A percentile compares a stretch with the other conserved stretches of the same genome.
phyloP scores from a whole-genome alignment of 2,797 vertebrate genomes.

The Falco peregrinus region DNA sequence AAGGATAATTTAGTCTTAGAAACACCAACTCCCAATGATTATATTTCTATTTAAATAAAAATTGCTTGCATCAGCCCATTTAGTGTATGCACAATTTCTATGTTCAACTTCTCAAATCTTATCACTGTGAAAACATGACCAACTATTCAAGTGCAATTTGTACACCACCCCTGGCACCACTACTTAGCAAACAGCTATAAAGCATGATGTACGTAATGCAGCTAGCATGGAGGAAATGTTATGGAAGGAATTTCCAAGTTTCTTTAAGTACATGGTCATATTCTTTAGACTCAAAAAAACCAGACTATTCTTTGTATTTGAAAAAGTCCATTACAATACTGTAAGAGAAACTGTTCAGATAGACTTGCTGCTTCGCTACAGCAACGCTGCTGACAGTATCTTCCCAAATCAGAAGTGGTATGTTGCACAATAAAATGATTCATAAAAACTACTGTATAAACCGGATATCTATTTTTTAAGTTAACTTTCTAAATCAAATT shows the following conservation, averaged over 20 bases:
- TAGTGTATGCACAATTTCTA: not conserved
- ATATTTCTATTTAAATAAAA: not conserved
- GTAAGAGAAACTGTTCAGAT: not conserved
- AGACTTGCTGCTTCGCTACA: not conserved
- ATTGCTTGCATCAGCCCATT: not conserved
- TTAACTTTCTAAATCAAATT: not conserved
- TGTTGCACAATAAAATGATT: not conserved
- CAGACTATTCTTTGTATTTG: not conserved
- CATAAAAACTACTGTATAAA: not conserved
- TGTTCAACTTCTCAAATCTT: not conserved
- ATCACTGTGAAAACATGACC: not conserved
- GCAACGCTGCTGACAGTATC: not conserved
- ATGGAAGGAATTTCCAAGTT: not conserved
- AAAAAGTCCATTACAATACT: not conserved
- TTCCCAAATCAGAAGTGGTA: not conserved
- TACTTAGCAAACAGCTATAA: not conserved
- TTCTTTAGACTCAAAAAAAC: not conserved
- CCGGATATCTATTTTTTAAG: not conserved
- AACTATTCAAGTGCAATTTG: not conserved
- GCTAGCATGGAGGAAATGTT: not conserved
- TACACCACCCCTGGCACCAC: not conserved
- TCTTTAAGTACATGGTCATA: not conserved
- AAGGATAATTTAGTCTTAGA: not conserved
- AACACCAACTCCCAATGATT: not conserved
- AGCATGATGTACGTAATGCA: rapidly evolving